Evolutionary conservation across 2,888 invertebrate species (phyloP), one percentile per base, ranked within the genome.

Genomic region (Hedya salicella): DNA sequence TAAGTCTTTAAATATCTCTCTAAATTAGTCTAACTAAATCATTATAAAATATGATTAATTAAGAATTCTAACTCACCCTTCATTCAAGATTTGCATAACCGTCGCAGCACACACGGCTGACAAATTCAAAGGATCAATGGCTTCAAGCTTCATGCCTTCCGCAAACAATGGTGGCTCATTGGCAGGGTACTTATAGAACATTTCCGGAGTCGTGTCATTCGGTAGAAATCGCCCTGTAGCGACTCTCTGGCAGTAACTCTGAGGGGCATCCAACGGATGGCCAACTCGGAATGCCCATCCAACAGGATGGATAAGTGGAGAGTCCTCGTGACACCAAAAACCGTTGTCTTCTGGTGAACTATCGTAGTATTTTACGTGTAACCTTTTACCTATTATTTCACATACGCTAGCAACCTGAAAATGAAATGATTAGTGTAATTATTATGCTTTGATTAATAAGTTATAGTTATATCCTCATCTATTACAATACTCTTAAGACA

Each of bases 291-390:
- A 95, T 0, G 99, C 97, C 99, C 99, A 98, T n/a, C 98, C 98
- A 0, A 98, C 97, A 0, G 98, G 98, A 87, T 99, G 99, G 71
- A 99, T 96, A 11, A 99, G 93, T 0, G 98, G 97, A 0, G 98
- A 98, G 81, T 97, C 97, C 86, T 98, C 98, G 74, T 99, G 98
- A 81, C 98, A 98, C 98, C 98, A 99, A 85, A 99, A 99, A 3
- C 98, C 97, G 73, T 95, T 95, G 69, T 97, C 97, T 71, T 96
- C 95, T 0, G 95, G 94, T 11, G 95, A 93, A 68, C 96, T 95
- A 77, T 97, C 97, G 75, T 96, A 97, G 87, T 99, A 99, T 76
- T 96, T 95, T 1, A 99, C 95, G 77, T 97, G 97, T 66, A 99
- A 93, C 61, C 99, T 94, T 82, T 98, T 98, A 0, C 99, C 99